phyloP scores from a whole-genome alignment of 2,888 invertebrate species.

The Acrobasis consociella region DNA sequence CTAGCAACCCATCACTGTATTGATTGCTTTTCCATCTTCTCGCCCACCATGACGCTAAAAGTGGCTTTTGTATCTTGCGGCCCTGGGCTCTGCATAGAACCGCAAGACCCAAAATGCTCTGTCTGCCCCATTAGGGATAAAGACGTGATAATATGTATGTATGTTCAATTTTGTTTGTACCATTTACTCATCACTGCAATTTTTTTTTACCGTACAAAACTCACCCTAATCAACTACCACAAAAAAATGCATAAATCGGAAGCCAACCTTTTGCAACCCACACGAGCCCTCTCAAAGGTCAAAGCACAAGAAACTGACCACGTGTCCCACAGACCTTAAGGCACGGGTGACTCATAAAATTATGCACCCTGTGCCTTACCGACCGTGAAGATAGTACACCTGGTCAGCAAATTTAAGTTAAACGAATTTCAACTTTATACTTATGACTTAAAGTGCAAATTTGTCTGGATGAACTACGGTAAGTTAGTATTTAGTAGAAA shows the following conservation, averaged over 20 bases:
- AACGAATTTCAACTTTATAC: background rate
- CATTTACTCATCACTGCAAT: background rate
- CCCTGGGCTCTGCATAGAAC: no score
- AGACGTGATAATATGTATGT: no score
- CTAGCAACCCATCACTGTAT: no score
- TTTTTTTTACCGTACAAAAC: background rate
- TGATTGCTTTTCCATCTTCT: no score
- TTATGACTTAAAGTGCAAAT: background rate
- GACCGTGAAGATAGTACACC: slow-evolving; percentile 62
- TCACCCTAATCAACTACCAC: background rate
- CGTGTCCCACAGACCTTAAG: slow-evolving; percentile 59
- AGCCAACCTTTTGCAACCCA: slow-evolving; percentile 31
- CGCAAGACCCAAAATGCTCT: no score
- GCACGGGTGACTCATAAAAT: slow-evolving; percentile 53
- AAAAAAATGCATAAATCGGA: slow-evolving; percentile 20
- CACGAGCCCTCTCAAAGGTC: slow-evolving; percentile 45
- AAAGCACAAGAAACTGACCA: slow-evolving; percentile 57
- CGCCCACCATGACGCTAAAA: no score
- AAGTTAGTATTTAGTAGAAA: no score
- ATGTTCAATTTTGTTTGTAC: slow-evolving; percentile 32
- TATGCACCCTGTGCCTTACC: slow-evolving; percentile 61
- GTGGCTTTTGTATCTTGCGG: no score
- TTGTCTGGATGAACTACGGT: background rate
- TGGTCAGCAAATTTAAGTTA: slow-evolving; percentile 39
- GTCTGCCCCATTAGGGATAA: no score